Conservation (phyloP, 1,140 invertebrate species). For the Tigriopus japonicus region DNA sequence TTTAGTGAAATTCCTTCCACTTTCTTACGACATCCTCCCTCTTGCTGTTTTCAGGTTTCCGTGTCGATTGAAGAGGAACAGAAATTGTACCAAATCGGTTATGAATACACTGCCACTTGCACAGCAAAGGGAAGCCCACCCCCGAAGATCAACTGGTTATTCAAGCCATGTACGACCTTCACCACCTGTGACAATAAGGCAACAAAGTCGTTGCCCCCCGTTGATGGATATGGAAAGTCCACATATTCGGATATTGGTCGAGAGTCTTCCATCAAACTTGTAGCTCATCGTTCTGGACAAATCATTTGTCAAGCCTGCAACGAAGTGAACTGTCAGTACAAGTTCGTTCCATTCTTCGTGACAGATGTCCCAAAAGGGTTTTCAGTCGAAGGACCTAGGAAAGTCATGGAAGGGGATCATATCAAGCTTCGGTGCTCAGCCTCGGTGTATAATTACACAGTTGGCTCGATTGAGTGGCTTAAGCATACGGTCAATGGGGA, state of each 20-base stretch:
- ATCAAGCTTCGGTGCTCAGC: slow-evolving; percentile 7
- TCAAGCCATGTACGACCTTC: slow-evolving; percentile 3
- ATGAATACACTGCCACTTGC: slow-evolving; percentile 6
- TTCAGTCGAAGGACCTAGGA: neutral
- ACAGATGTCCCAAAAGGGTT: slow-evolving; percentile 6
- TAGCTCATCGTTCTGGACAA: neutral
- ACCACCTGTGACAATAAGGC: neutral
- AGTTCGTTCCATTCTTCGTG: slow-evolving; percentile 5
- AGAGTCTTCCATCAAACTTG: neutral
- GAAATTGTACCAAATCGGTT: neutral
- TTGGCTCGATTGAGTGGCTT: neutral
- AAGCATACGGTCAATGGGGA: neutral
- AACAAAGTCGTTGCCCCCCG: neutral
- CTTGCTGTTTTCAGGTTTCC: too few relatives aligned
- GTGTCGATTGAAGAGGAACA: neutral
- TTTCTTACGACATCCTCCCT: too few relatives aligned
- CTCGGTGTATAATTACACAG: neutral
- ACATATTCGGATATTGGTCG: neutral
- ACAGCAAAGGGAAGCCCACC: neutral
- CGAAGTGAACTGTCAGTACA: neutral
- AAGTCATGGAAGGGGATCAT: slow-evolving; percentile 2
- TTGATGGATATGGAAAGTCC: neutral
- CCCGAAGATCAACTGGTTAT: slow-evolving; percentile 3
- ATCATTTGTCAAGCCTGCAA: slow-evolving; percentile 6
- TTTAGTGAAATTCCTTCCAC: too few relatives aligned